phyloP scores from a whole-genome alignment of 2,888 invertebrate genomes.

The Drosophila acutilabella region DNA sequence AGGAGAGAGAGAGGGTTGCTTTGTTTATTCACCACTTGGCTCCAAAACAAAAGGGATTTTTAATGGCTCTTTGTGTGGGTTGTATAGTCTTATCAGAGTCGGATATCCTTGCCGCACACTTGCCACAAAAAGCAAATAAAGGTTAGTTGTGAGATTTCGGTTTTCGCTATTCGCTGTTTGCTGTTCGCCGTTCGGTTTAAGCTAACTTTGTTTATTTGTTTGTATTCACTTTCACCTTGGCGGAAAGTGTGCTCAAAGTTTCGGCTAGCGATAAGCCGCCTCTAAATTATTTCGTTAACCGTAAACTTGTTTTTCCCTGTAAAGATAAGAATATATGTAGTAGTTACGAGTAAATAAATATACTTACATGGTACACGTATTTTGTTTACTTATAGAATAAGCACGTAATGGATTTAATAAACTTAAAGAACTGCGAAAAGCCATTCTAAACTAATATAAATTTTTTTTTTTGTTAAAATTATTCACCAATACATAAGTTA shows the following conservation, averaged over 20 bases:
- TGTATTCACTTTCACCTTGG: conserved; percentile 40
- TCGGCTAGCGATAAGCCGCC: conserved; percentile 57
- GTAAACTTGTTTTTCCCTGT: conserved; percentile 10
- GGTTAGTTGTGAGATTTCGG: conserved; percentile 60
- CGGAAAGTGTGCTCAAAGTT: conserved; percentile 57
- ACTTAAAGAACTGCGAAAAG: no score
- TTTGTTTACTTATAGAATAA: neutral
- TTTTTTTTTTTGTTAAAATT: no score
- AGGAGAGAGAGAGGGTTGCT: conserved; percentile 1
- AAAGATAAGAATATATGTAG: conserved; percentile 6
- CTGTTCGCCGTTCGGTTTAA: conserved; percentile 1
- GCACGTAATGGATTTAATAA: neutral
- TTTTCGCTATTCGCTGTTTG: conserved; percentile 5
- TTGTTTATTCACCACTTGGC: conserved; percentile 39
- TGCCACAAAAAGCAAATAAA: conserved; percentile 75
- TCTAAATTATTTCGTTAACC: conserved; percentile 70
- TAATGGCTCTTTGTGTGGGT: conserved; percentile 62
- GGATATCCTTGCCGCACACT: conserved; percentile 71
- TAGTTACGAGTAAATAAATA: neutral
- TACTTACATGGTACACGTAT: neutral
- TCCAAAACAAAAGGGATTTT: conserved; percentile 70
- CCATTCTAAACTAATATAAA: no score
- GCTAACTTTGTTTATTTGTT: conserved; percentile 54
- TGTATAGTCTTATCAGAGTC: conserved; percentile 63
- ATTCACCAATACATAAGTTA: no score